phyloP scores from a whole-genome alignment of 37 sponge, comb jelly and placozoan species.

The Aplysina aerophoba region DNA sequence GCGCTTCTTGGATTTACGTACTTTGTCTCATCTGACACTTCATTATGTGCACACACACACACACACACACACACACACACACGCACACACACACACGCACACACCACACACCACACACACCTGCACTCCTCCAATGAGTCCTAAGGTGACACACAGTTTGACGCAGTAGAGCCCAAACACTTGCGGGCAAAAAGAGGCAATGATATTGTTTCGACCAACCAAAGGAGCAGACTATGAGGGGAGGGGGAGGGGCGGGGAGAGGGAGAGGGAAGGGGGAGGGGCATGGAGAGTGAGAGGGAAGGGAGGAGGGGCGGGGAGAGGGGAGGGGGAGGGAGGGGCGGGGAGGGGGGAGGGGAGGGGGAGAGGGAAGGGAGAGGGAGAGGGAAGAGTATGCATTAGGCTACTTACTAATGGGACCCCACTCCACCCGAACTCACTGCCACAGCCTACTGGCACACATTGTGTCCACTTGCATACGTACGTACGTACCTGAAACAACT shows the following conservation, averaged over 20 bases:
- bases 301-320: too few relatives aligned
- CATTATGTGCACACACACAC: constrained; percentile 11
- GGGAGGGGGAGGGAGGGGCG: too few relatives aligned
- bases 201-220: constrained; percentile 76
- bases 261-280: too few relatives aligned
- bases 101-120: constrained; percentile 30
- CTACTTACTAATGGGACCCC: too few relatives aligned
- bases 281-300: too few relatives aligned
- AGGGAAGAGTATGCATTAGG: too few relatives aligned
- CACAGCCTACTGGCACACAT: not conserved
- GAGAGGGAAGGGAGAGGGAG: too few relatives aligned
- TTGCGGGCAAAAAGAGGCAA: constrained; percentile 90
- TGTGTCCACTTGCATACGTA: not conserved
- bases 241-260: not conserved
- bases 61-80: not conserved
- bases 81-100: not conserved
- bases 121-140: constrained; percentile 86
- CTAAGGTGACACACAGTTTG: constrained; percentile 77
- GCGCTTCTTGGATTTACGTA: too few relatives aligned
- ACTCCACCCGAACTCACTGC: too few relatives aligned
- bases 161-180: constrained; percentile 89
- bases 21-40: too few relatives aligned
- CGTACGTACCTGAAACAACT: not conserved
- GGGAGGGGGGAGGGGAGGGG: too few relatives aligned
- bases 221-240: constrained; percentile 37